Conservation (phyloP, 2,888 invertebrate genomes). For the Campaea margaritaria region DNA sequence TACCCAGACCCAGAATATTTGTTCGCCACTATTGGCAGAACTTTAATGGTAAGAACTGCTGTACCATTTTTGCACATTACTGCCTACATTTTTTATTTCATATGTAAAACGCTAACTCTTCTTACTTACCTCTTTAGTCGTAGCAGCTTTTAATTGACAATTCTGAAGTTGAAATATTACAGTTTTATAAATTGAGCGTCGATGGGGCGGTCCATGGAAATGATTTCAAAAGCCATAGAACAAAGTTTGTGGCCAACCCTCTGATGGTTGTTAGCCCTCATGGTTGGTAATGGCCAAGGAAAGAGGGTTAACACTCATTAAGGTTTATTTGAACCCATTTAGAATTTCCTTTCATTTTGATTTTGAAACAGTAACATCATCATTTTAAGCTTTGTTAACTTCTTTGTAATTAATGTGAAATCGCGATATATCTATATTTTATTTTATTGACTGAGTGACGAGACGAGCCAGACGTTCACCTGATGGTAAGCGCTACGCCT, state of each 20-base stretch:
- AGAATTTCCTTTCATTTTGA: background rate
- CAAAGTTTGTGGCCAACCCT: constrained; percentile 12
- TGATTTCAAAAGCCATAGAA: constrained; percentile 23
- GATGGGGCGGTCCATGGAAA: constrained; percentile 17
- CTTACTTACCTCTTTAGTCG: constrained; percentile 5
- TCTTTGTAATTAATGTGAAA: no score
- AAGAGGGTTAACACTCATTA: constrained; percentile 2
- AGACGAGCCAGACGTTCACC: no score
- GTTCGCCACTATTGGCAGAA: no score
- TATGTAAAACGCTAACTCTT: constrained; percentile 9
- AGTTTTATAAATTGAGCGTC: constrained; percentile 26
- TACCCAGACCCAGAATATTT: no score
- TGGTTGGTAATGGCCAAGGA: background rate
- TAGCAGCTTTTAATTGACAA: constrained; percentile 24
- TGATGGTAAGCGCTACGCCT: no score
- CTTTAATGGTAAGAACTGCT: no score
- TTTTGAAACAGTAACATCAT: no score
- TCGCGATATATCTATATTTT: no score
- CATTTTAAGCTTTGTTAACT: no score
- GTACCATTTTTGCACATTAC: no score
- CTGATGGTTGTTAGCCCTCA: background rate
- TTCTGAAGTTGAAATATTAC: constrained; percentile 28
- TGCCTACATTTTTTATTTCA: background rate
- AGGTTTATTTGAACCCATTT: background rate
- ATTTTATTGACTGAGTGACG: no score